A percentile compares a stretch with the other conserved stretches of the same genome.
These are phyloP conservation scores for Isichthys henryi DNA, from an alignment of 2,113 vertebrate genomes.

Conservation along the genomic window DNA sequence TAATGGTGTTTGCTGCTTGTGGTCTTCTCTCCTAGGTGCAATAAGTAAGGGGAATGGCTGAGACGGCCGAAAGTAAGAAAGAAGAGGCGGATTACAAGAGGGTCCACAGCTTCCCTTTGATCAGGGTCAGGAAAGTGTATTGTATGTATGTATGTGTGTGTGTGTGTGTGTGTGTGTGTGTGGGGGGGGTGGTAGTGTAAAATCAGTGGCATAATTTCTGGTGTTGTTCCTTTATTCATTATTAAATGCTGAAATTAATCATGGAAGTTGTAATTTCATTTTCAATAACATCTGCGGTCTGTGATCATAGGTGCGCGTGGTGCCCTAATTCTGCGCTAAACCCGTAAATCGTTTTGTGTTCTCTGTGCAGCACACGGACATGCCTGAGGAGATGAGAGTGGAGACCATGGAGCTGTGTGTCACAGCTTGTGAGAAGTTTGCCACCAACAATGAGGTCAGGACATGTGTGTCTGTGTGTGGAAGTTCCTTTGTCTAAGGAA, in stretches of 20 bases:
- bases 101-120: conserved; percentile 76
- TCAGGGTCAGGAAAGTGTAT: conserved; percentile 66
- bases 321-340: background rate
- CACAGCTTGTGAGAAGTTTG: conserved; percentile 70
- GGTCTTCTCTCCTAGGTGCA: background rate
- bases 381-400: conserved; percentile 93
- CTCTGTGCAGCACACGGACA: conserved; percentile 79
- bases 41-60: conserved; percentile 33
- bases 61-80: conserved; percentile 66
- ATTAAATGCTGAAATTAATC: background rate
- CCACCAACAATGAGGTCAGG: conserved; percentile 70
- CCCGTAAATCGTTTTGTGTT: conserved; percentile 15
- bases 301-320: background rate
- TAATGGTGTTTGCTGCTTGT: background rate
- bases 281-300: background rate
- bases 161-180: conserved; percentile 27
- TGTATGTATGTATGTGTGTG: no score
- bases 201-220: background rate
- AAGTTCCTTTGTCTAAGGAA: background rate
- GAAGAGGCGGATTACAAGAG: conserved; percentile 81
- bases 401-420: conserved; percentile 97
- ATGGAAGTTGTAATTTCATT: background rate
- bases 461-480: background rate
- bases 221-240: background rate
- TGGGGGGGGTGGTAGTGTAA: conserved; percentile 32